A percentile compares a stretch with the other conserved stretches of the same genome.
phyloP scores from a whole-genome alignment of 2,113 vertebrate genomes.

The Thinocorus orbignyianus region DNA sequence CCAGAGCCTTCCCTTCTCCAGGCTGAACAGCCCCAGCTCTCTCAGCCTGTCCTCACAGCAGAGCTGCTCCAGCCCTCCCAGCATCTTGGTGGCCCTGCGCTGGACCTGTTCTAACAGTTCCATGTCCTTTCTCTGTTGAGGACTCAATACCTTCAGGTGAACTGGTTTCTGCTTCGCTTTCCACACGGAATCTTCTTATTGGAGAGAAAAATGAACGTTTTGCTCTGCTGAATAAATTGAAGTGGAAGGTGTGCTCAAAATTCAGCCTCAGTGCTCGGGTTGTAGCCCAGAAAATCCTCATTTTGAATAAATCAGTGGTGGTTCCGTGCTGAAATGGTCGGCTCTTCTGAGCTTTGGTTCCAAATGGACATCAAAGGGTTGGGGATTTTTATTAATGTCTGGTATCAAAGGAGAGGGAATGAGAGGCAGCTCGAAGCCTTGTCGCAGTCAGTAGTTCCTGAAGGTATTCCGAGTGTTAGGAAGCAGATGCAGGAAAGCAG shows the following conservation, averaged over 20 bases:
- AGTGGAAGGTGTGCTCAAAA: background rate
- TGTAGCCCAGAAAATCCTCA: background rate
- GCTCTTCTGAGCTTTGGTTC: background rate
- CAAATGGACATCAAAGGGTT: background rate
- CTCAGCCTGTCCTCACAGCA: too few species aligned
- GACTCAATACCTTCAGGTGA: background rate
- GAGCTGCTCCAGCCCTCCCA: too few species aligned
- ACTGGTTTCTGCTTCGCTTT: background rate
- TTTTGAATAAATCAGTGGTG: background rate
- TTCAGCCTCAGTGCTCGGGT: background rate
- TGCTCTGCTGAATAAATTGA: background rate
- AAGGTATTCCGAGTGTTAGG: background rate
- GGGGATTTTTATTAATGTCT: background rate
- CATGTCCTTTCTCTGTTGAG: too few species aligned
- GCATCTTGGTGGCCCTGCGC: too few species aligned
- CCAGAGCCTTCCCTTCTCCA: too few species aligned
- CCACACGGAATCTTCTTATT: background rate
- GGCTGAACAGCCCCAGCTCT: too few species aligned
- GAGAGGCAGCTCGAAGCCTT: background rate
- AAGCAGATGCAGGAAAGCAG: background rate
- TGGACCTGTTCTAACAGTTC: too few species aligned
- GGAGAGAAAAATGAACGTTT: background rate
- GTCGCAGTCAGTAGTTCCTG: background rate
- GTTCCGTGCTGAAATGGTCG: background rate
- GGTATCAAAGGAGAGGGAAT: background rate